Base-by-base conservation (phyloP, 2,888 invertebrate genomes). In the Drosophila percnosoma region DNA sequence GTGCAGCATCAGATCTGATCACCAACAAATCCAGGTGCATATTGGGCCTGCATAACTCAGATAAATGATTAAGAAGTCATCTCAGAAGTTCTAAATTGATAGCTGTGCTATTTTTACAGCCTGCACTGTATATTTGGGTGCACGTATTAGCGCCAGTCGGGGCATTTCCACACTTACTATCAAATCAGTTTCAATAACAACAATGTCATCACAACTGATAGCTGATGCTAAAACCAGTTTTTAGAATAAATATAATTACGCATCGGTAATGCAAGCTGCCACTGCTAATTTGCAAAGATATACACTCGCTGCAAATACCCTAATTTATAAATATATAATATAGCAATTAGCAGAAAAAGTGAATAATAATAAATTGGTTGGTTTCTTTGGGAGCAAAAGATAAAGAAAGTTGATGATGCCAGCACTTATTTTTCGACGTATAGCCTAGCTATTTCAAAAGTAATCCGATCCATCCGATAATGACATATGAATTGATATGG, bases 191-290 rank as follows among this genome's bases (percentile, higher is more conserved):
- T 40, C 27, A 62, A 58, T 24, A 57, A 64, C 38, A 66, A 29
- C 36, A 40, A 57, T 48, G 38, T 21, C 15, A 48, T 53, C 64
- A 61, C 48, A 57, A 33, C 67, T 68, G 67, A 80, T 77, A 68
- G 62, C 40, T 51, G 45, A 62, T 48, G 38, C 49, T 33, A 54
- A 64, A 78, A 78, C 78, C 69, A 5, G 78, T 68, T 81, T 68
- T n/a, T n/a, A 54, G 45, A 65, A 34, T 45, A 31, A 34, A 31
- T 71, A 34, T n/a, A 65, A 80, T 61, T 78, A 61, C 78, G 78
- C 72, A 33, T 63, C 59, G n/a, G 40, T 11, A 55, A 64, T 62
- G 42, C 40, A 51, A 42, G 15, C 33, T n/a, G 48, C 1, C 27
- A 29, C 4, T 11, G 21, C 7, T 29, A 13, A 11, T 0, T 8